A percentile compares a stretch with the other conserved stretches of the same genome.
Evolutionary conservation across 2,113 vertebrate species (phyloP).

Genomic region (Stegostoma tigrinum): DNA sequence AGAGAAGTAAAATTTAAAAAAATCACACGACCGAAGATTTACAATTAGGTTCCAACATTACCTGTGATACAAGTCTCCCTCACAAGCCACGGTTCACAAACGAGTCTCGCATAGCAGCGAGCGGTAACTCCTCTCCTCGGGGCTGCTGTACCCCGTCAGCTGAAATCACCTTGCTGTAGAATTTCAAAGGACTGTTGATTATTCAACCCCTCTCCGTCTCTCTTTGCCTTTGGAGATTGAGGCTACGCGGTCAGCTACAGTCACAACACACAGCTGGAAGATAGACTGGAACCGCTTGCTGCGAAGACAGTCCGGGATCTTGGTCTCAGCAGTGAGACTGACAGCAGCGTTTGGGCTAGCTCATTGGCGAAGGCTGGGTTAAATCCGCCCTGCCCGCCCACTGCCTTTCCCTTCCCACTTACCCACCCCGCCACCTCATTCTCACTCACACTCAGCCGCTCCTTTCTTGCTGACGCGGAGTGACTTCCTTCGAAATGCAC

Average conservation of each 20-base stretch:
- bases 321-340: background rate
- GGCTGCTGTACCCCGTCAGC: background rate
- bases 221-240: background rate
- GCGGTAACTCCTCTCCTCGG: background rate
- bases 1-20: background rate
- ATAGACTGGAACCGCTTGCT: background rate
- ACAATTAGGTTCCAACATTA: background rate
- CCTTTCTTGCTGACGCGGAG: background rate
- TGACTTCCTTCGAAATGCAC: background rate
- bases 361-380: background rate
- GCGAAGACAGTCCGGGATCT: background rate
- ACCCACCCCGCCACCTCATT: background rate
- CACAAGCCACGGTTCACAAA: background rate
- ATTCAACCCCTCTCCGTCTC: background rate
- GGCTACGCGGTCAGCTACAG: background rate
- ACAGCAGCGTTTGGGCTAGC: background rate
- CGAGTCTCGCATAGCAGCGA: background rate
- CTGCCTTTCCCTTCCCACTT: background rate
- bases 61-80: conserved; percentile 24
- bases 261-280: background rate
- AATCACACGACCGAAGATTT: too few relatives aligned
- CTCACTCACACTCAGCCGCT: background rate
- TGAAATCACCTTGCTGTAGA: background rate
- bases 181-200: background rate
- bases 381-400: background rate